Conservation (phyloP, 1,140 invertebrate genomes). For the Phocides pigmalion region DNA sequence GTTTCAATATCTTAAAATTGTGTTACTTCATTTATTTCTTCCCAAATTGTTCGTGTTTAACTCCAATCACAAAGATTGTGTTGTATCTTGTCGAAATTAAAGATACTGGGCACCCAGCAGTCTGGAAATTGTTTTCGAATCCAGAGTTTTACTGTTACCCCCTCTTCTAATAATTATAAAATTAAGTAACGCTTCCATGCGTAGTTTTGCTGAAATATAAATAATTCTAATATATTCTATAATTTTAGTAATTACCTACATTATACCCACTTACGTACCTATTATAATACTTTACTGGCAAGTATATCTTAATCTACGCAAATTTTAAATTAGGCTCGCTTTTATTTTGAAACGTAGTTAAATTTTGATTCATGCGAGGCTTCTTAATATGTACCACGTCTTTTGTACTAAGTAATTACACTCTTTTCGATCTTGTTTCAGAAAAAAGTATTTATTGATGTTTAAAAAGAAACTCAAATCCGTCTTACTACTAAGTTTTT, state of each 20-base stretch:
- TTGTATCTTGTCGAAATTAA: constrained; percentile 41
- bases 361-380: constrained; percentile 67
- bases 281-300: constrained; percentile 76
- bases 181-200: constrained; percentile 78
- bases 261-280: constrained; percentile 76
- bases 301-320: constrained; percentile 73
- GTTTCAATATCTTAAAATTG: constrained; percentile 20
- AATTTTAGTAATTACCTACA: constrained; percentile 80
- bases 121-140: constrained; percentile 70
- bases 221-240: constrained; percentile 77
- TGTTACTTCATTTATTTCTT: constrained; percentile 26
- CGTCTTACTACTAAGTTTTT: constrained; percentile 73
- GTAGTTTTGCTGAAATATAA: constrained; percentile 79
- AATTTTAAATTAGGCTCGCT: constrained; percentile 71
- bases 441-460: constrained; percentile 42
- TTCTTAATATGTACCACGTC: constrained; percentile 63
- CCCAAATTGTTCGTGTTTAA: constrained; percentile 32
- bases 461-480: constrained; percentile 65
- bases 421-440: constrained; percentile 42
- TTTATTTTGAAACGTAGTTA: constrained; percentile 55
- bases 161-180: constrained; percentile 69
- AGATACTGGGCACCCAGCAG: constrained; percentile 50
- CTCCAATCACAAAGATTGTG: constrained; percentile 27
- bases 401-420: constrained; percentile 43
- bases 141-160: constrained; percentile 61